These are phyloP conservation scores for Trimorus sp. DNA, from an alignment of 2,888 invertebrate genomes.

Conservation along the genomic window DNA sequence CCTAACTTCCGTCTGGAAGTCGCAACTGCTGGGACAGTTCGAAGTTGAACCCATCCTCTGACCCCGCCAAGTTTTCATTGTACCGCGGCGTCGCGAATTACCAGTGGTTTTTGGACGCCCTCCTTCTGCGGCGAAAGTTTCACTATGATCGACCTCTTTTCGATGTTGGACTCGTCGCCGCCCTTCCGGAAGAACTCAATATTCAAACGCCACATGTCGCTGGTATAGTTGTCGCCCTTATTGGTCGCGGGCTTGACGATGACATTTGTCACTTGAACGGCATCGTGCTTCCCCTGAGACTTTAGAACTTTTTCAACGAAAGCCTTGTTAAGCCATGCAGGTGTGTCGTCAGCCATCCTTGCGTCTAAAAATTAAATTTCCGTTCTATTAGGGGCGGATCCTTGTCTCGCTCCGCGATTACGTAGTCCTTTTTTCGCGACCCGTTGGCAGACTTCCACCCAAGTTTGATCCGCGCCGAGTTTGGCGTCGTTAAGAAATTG, in stretches of 20 bases:
- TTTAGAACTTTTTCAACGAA: constrained; percentile 74
- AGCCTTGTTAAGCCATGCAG: constrained; percentile 73
- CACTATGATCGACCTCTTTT: constrained; percentile 73
- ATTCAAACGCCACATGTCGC: constrained; percentile 76
- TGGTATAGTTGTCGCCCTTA: constrained; percentile 79
- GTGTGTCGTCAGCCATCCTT: constrained; percentile 69
- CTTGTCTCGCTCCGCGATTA: constrained; percentile 25
- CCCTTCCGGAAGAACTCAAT: constrained; percentile 67
- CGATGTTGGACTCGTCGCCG: constrained; percentile 56
- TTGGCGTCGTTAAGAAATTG: constrained; percentile 11
- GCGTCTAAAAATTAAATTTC: constrained; percentile 48
- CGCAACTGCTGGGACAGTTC: too few species aligned
- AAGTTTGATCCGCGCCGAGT: background rate
- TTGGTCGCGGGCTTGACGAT: constrained; percentile 74
- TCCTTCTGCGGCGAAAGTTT: constrained; percentile 80
- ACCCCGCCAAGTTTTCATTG: background rate
- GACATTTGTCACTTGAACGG: constrained; percentile 73
- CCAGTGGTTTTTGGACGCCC: constrained; percentile 79
- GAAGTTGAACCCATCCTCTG: too few species aligned
- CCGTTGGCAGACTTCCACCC: background rate
- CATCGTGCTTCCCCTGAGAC: constrained; percentile 71
- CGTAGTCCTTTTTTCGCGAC: constrained; percentile 11
- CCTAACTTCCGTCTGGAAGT: too few species aligned
- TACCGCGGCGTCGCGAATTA: constrained; percentile 43
- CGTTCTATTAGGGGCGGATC: constrained; percentile 23